Base-by-base conservation (phyloP, 2,888 invertebrate genomes). In the Clunio marinus region DNA sequence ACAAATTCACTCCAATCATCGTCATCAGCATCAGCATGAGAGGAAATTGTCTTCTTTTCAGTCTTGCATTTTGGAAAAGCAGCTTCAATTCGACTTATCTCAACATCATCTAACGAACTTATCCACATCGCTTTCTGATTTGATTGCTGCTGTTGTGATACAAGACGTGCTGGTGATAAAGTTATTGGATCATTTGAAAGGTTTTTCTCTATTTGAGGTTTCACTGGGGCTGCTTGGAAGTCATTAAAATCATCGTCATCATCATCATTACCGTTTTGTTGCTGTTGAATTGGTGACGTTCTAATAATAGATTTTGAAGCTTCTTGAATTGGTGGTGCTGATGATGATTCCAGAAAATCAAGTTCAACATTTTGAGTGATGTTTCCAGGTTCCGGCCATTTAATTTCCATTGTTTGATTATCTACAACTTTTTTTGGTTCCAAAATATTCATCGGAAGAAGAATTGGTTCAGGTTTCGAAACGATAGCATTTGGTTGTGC, bases 1-100 rank as follows among this genome's bases (percentile, higher is more conserved):
- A 83, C 80, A 76, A 83, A 83, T 71, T 83, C 83, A 2, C 81
- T 79, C 83, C 83, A 83, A 71, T 83, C 83, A 69, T 83, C 83
- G 60, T 83, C 82, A 35, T 76, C 76, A 7, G 1, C n/a, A 1
- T 69, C 5, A 3, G 25, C n/a, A 41, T n/a, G 55, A 28, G 24
- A 13, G 3, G 17, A 22, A 3, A n/a, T 37, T 37, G 24, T 3
- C 20, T 68, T 68, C 13, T 20, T 28, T 17, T 22, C 20, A 67
- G 63, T 51, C 72, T 71, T 62, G 69, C 72, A 58, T 73, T 72
- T 10, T 7, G 79, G 76, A 69, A 78, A 79, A 1, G 78, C 71
- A 70, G 77, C 76, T 66, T 78, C 79, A 35, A 79, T 76, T 59
- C 79, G 74, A 0, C 77, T 77, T 69, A 79, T 60, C 69, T 79